phyloP scores from a whole-genome alignment of 1,140 invertebrate genomes.

The Megalonaias nervosa region DNA sequence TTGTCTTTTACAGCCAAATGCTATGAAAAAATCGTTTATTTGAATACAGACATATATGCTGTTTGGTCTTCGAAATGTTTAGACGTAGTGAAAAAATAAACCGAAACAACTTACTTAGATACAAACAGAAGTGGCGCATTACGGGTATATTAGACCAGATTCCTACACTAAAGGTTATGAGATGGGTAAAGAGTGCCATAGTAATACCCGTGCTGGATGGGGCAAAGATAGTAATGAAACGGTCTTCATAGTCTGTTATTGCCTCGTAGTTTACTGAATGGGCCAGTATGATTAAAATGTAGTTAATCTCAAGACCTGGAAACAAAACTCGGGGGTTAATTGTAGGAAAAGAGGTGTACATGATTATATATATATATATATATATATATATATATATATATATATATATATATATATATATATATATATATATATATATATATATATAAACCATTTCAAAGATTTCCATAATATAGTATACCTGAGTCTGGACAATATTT shows the following conservation, averaged over 20 bases:
- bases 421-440: too few species aligned
- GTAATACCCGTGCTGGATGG: neutral
- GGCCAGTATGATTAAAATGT: conserved; percentile 12
- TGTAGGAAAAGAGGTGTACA: neutral
- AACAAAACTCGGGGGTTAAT: neutral
- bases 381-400: neutral
- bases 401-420: too few species aligned
- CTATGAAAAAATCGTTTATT: neutral
- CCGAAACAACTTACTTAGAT: conserved; percentile 7
- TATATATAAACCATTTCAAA: too few species aligned
- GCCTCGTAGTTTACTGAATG: conserved; percentile 3
- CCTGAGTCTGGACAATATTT: too few species aligned
- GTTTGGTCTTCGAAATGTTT: neutral
- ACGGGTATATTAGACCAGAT: conserved; percentile 13
- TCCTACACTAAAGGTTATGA: conserved; percentile 12
- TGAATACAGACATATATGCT: neutral
- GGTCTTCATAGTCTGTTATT: conserved; percentile 9
- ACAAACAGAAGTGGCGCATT: conserved; percentile 7
- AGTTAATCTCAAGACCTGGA: conserved; percentile 19
- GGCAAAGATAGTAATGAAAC: conserved; percentile 1
- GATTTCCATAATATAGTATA: too few species aligned
- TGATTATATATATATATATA: neutral
- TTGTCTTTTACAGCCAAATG: neutral
- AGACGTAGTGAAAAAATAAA: neutral
- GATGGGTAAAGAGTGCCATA: conserved; percentile 3